phyloP scores from a whole-genome alignment of 1,140 invertebrate species.

The Drosophila lowei region DNA sequence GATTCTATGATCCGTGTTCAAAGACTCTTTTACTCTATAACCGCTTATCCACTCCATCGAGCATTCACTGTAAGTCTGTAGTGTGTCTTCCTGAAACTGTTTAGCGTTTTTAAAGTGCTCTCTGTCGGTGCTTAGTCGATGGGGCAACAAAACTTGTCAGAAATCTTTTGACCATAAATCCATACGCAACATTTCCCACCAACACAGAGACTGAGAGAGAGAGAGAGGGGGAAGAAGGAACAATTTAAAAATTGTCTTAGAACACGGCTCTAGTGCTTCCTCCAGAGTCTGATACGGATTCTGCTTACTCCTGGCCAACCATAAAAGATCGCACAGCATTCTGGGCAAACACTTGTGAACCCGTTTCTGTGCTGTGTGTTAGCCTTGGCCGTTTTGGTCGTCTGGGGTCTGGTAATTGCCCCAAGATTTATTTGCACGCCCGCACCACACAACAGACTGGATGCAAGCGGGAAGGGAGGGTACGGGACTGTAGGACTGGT shows the following conservation, averaged over 20 bases:
- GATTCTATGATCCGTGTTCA: no score
- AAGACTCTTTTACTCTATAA: no score
- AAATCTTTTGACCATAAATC: slow-evolving; percentile 59
- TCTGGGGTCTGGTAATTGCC: slow-evolving; percentile 62
- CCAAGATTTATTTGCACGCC: slow-evolving; percentile 79
- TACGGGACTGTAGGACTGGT: no score
- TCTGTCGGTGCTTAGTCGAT: slow-evolving; percentile 15
- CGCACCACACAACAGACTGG: slow-evolving; percentile 39
- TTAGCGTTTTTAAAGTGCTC: slow-evolving; percentile 62
- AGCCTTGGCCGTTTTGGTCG: slow-evolving; percentile 61
- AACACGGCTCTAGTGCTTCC: slow-evolving; percentile 19
- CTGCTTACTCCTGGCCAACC: slow-evolving; percentile 30
- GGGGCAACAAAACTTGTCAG: slow-evolving; percentile 39
- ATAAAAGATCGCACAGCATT: slow-evolving; percentile 61
- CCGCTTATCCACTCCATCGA: background rate
- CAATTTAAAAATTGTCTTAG: slow-evolving; percentile 61
- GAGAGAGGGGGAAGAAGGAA: slow-evolving; percentile 21
- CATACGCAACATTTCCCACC: slow-evolving; percentile 34
- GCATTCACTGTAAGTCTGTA: slow-evolving; percentile 7
- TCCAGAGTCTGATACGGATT: slow-evolving; percentile 3
- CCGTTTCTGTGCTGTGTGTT: slow-evolving; percentile 17
- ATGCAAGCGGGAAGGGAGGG: no score
- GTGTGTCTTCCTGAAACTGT: slow-evolving; percentile 52
- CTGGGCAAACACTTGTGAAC: slow-evolving; percentile 58
- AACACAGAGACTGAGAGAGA: no score